Base-by-base conservation (phyloP, 2,113 vertebrate species). In the Herpetotheres cachinnans region DNA sequence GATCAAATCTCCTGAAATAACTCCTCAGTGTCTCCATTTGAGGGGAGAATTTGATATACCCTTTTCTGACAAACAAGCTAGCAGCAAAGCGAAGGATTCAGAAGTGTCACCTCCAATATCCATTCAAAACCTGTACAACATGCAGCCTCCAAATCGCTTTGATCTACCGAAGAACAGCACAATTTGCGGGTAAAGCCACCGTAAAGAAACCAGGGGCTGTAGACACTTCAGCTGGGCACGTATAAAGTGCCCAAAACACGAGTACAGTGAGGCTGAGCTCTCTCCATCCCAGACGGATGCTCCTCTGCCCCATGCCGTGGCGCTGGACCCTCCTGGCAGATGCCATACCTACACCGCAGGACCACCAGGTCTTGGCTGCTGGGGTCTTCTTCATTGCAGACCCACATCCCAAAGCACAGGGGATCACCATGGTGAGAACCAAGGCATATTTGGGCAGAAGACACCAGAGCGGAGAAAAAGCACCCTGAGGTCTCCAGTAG, bases 101-200 rank as follows among this genome's bases (percentile, higher is more conserved):
- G 10, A 67, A 63, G 76, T 82, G 92, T 82, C 92, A 91, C 70
- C 76, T 93, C 85, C 71, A 40, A 86, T 95, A 61, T 78, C 93
- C 24, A 0, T 13, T 72, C 46, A 6, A 42, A 86, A 70, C 69
- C 80, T 16, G 52, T 13, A 76, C 38, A 16, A 59, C 26, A 52
- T 5, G 5, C 62, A 55, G 70, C n/a, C 58, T 77, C 81, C 86
- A 78, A 38, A 86, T 86, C 2, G 4, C 76, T 88, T 62, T 67
- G 58, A 82, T 66, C 76, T 30, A 17, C 42, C 4, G 0, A 24
- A 46, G 42, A 44, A 26, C 17, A 21, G 65, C 40, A 29, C 3
- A 3, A 9, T 29, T 36, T 13, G 40, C 0, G 54, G 66, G 46
- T 8, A 19, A 79, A 73, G 29, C 27, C 72, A 62, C 79, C 54